Percentiles rank a stretch among this genome's conserved stretches.
These are phyloP conservation scores for Asobara japonica DNA, from an alignment of 1,140 invertebrate genomes.

Conservation along the genomic window DNA sequence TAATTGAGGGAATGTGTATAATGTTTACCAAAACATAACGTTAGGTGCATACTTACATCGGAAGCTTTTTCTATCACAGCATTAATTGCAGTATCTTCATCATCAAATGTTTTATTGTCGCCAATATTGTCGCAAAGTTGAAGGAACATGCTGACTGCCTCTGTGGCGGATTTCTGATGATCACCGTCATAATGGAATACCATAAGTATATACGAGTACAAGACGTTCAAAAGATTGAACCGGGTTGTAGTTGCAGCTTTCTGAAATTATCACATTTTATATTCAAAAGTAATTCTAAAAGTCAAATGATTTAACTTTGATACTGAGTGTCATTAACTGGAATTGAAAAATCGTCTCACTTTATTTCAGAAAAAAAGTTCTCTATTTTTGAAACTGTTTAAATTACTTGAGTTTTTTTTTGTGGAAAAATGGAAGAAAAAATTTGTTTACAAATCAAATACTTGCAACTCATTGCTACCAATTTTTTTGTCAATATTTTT, in stretches of 20 bases:
- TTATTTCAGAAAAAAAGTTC: no score
- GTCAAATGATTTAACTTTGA: not conserved
- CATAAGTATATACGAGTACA: slow-evolving; percentile 74
- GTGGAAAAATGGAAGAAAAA: no score
- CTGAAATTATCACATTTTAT: slow-evolving; percentile 70
- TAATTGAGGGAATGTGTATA: no score
- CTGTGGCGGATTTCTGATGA: slow-evolving; percentile 69
- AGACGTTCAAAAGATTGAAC: slow-evolving; percentile 76
- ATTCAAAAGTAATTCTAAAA: no score
- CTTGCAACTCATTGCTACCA: no score
- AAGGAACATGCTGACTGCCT: slow-evolving; percentile 69
- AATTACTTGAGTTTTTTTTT: slow-evolving; percentile 24
- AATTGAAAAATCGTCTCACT: slow-evolving; percentile 10
- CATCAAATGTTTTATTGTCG: slow-evolving; percentile 71
- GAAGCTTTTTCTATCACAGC: slow-evolving; percentile 71
- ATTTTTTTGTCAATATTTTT: no score
- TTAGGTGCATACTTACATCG: slow-evolving; percentile 67
- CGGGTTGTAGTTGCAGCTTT: slow-evolving; percentile 72
- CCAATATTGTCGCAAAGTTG: slow-evolving; percentile 72
- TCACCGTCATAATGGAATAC: slow-evolving; percentile 78
- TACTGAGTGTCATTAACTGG: not conserved
- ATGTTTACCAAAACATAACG: no score
- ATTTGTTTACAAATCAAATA: no score
- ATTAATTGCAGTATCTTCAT: slow-evolving; percentile 70
- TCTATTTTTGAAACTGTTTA: not conserved